These are phyloP conservation scores for Theretra japonica DNA, from an alignment of 2,888 invertebrate genomes.

Conservation along the genomic window DNA sequence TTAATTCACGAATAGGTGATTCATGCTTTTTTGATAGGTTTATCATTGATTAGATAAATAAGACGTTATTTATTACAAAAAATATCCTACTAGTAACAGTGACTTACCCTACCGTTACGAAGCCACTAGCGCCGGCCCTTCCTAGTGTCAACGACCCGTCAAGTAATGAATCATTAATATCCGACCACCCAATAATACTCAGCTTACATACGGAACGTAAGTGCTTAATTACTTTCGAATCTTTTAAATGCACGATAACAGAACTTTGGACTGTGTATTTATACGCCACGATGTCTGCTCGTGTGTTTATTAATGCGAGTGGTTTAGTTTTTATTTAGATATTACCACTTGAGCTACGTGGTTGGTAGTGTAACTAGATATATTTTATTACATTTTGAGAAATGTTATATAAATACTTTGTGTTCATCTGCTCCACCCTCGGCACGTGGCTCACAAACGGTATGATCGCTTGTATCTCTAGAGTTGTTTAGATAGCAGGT, in stretches of 20 bases:
- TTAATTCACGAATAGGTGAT: too few species aligned
- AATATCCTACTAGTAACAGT: background rate
- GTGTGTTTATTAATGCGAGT: slow-evolving; percentile 33
- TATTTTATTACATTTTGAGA: too few species aligned
- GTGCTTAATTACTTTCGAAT: slow-evolving; percentile 31
- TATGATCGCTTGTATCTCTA: too few species aligned
- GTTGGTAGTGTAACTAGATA: background rate
- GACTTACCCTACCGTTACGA: background rate
- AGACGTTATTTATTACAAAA: background rate
- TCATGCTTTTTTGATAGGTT: too few species aligned
- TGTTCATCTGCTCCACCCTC: too few species aligned
- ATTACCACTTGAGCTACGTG: background rate
- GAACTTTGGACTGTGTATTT: slow-evolving; percentile 22
- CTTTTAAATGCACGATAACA: slow-evolving; percentile 28
- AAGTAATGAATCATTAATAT: slow-evolving; percentile 40
- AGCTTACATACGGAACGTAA: slow-evolving; percentile 28
- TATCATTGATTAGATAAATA: too few species aligned
- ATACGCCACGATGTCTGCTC: slow-evolving; percentile 12
- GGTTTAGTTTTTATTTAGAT: slow-evolving; percentile 7
- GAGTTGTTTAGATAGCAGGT: too few species aligned
- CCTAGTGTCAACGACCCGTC: slow-evolving; percentile 36
- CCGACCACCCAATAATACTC: slow-evolving; percentile 40
- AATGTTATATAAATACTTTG: too few species aligned
- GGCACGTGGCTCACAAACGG: too few species aligned
- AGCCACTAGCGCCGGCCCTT: background rate